Evolutionary conservation across 2,113 vertebrate genomes (phyloP).

Genomic region (Gorsachius goisagi): DNA sequence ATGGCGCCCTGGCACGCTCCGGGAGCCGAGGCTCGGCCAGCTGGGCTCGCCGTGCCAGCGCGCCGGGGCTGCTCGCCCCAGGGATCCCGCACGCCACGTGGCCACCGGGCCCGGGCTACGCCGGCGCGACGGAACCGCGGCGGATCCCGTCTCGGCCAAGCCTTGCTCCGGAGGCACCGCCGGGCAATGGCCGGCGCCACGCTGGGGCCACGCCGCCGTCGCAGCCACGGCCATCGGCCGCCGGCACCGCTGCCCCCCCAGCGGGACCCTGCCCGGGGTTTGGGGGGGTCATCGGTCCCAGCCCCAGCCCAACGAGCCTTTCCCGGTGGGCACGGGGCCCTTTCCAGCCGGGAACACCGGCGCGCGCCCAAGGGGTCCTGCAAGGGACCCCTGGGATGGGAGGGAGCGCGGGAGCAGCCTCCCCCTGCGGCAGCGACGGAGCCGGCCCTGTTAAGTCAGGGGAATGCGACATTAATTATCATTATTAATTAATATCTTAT

Average conservation of each 20-base stretch:
- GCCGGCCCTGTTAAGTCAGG: not conserved
- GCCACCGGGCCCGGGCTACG: no score
- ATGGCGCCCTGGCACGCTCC: not conserved
- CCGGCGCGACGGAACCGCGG: not conserved
- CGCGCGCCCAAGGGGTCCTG: not conserved
- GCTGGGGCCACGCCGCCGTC: not conserved
- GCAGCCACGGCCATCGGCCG: rapidly evolving
- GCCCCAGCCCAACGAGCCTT: not conserved
- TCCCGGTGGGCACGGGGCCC: not conserved
- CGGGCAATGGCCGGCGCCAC: not conserved
- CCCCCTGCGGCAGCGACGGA: not conserved
- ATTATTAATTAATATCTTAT: not conserved
- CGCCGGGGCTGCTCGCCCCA: rapidly evolving
- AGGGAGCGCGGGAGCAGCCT: not conserved
- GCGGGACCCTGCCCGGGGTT: rapidly evolving
- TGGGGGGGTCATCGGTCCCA: not conserved
- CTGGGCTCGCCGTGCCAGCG: rapidly evolving
- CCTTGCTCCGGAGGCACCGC: not conserved
- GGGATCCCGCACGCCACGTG: not conserved
- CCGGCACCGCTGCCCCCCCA: not conserved
- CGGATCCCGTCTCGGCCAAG: not conserved
- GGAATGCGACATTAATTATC: not conserved
- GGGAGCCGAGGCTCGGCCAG: no score
- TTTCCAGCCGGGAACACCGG: not conserved
- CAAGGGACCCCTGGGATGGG: not conserved